Base-by-base conservation (phyloP, 2,888 invertebrate genomes). In the Mythimna ferrago region DNA sequence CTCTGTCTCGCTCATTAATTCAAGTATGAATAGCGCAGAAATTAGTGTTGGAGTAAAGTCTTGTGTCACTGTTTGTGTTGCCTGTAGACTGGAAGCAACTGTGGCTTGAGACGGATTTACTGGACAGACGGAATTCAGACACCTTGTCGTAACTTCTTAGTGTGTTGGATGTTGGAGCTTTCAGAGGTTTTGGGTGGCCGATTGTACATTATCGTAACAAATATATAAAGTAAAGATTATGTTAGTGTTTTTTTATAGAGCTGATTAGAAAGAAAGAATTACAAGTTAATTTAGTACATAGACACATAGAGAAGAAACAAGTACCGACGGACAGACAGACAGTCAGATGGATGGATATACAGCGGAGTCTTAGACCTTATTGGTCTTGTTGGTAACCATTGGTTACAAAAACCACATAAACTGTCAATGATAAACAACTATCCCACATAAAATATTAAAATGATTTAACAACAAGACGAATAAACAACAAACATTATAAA, bases 21-120 rank as follows among this genome's bases (percentile, higher is more conserved):
- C 67, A 68, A 78, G 78, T 82, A 81, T 82, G 68, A 82, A 82
- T 78, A 82, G 82, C 44, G 65, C 32, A 70, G 78, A 81, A 82
- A 81, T 81, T 78, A 32, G 68, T 78, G 82, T 71, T 57, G 63
- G 71, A 60, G 60, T 80, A 62, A 78, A 73, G 58, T 69, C 63
- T 41, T 57, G 72, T 62, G 71, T 64, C 60, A 51, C 69, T 70
- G 78, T 81, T 81, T 68, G 66, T 71, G 56, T 68, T 67, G 57
- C 38, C 73, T 48, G 63, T 53, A 19, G 57, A 77, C 51, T 44
- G 48, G 54, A 6, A 53, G 51, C 51, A 2, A 53, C 51, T 2
- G 51, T 2, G 53, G 74, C 82, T 82, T 81, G 71, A 63, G 81
- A 67, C 54, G 68, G 75, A 68, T 80, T 80, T 78, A 69, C 73